These are phyloP conservation scores for Synergus itoensis DNA, from an alignment of 2,888 invertebrate species.

Conservation along the genomic window DNA sequence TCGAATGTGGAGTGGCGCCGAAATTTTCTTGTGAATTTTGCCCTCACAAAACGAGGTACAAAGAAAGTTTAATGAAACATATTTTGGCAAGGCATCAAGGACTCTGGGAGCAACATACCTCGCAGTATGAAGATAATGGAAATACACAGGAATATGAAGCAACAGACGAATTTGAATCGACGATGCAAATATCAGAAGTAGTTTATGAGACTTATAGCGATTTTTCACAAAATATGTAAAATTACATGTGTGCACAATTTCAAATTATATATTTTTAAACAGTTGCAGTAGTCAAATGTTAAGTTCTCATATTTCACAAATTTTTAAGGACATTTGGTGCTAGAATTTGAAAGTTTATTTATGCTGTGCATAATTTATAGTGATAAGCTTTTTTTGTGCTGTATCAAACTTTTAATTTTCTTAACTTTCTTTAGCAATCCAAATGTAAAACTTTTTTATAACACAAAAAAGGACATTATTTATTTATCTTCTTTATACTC, in stretches of 20 bases:
- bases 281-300: background rate
- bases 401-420: background rate
- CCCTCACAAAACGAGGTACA: conserved; percentile 74
- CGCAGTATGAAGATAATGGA: conserved; percentile 28
- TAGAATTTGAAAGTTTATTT: background rate
- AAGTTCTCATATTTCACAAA: background rate
- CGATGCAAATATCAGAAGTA: conserved; percentile 7
- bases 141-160: conserved; percentile 12
- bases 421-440: background rate
- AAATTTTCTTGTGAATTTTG: conserved; percentile 78
- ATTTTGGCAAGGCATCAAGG: conserved; percentile 69
- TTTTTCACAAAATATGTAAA: conserved; percentile 28
- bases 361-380: background rate
- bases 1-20: conserved; percentile 79
- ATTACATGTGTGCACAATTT: background rate
- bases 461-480: background rate
- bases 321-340: background rate
- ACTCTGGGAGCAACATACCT: conserved; percentile 79
- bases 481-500: background rate
- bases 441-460: background rate
- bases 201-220: conserved; percentile 33
- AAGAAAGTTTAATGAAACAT: conserved; percentile 73
- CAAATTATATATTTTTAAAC: background rate
- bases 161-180: background rate
- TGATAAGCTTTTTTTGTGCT: background rate